phyloP scores from a whole-genome alignment of 2,113 vertebrate genomes.

The Antechinus flavipes region DNA sequence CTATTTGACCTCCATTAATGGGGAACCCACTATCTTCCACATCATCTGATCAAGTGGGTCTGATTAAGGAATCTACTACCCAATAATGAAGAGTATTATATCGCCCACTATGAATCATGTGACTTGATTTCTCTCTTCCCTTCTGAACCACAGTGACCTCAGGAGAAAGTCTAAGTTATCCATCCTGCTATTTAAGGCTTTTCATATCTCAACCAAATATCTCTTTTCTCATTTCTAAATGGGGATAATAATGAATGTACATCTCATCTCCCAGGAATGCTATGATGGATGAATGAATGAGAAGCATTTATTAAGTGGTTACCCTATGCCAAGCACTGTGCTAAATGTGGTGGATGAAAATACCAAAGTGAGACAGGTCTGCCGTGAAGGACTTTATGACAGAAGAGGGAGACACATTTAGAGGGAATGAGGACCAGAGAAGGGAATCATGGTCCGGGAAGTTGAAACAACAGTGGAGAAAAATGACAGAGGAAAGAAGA shows the following conservation, averaged over 20 bases:
- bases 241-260: not conserved
- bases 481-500: not conserved
- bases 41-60: not conserved
- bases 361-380: not conserved
- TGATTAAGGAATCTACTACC: not conserved
- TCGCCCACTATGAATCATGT: not conserved
- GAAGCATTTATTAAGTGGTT: not conserved
- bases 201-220: not conserved
- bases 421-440: not conserved
- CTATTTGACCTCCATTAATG: not conserved
- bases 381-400: not conserved
- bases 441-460: not conserved
- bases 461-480: not conserved
- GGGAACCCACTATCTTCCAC: not conserved
- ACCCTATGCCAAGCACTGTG: not conserved
- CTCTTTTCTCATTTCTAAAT: not conserved
- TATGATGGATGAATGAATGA: not conserved
- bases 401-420: not conserved
- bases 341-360: not conserved
- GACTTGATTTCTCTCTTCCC: not conserved
- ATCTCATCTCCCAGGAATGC: not conserved
- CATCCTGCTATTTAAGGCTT: not conserved
- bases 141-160: not conserved
- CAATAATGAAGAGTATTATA: not conserved
- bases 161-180: not conserved